phyloP scores from a whole-genome alignment of 2,113 vertebrate genomes.

The Ondatra zibethicus region DNA sequence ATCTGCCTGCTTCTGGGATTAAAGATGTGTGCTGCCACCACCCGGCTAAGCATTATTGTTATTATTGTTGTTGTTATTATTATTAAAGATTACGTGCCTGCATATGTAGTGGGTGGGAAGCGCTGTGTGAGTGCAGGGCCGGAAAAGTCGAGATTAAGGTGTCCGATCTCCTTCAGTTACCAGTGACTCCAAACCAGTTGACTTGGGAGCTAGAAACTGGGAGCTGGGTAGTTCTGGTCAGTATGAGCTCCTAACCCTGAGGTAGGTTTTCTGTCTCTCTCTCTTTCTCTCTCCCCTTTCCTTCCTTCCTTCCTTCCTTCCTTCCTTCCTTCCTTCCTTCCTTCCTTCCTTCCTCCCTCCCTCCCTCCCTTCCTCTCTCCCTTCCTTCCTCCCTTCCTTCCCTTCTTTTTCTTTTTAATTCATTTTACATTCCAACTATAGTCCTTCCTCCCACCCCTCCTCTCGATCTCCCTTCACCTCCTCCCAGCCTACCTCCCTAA shows the following conservation, averaged over 20 bases:
- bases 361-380: no score
- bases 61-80: neutral
- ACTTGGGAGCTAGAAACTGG: neutral
- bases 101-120: neutral
- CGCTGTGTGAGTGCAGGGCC: neutral
- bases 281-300: no score
- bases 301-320: rapidly evolving
- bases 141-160: neutral
- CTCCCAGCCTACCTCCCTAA: no score
- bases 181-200: neutral
- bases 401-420: no score
- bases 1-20: neutral
- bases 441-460: no score
- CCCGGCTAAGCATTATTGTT: neutral
- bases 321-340: no score
- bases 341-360: no score
- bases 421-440: no score
- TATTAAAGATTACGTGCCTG: neutral
- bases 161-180: neutral
- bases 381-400: no score
- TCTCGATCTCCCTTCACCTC: no score
- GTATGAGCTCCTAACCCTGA: neutral
- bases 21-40: neutral
- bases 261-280: neutral
- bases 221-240: no score